phyloP scores from a whole-genome alignment of 1,140 invertebrate genomes.

The Apocrypta bakeri region DNA sequence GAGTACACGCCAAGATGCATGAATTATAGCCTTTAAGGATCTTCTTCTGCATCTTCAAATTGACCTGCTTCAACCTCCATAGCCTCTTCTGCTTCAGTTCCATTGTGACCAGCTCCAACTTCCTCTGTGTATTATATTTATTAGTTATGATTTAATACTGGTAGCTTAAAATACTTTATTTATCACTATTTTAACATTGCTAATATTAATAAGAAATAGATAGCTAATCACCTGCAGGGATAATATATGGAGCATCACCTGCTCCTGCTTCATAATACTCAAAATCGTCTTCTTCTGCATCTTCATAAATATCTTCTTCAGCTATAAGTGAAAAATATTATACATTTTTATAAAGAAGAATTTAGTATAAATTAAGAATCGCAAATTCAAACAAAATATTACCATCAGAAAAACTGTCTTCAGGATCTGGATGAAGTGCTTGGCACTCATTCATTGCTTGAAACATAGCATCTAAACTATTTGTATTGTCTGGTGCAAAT shows the following conservation, averaged over 20 bases:
- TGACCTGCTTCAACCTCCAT: conserved; percentile 75
- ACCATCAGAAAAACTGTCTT: conserved; percentile 76
- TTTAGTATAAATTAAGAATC: conserved; percentile 1
- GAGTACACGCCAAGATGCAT: conserved; percentile 57
- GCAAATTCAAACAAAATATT: conserved; percentile 26
- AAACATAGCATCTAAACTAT: conserved; percentile 79
- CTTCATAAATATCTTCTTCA: conserved; percentile 74
- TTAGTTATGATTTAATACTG: too few species aligned
- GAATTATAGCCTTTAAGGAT: conserved; percentile 63
- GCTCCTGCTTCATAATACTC: conserved; percentile 66
- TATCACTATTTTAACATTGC: too few species aligned
- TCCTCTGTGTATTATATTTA: conserved; percentile 58
- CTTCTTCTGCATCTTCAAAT: conserved; percentile 77
- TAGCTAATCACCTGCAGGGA: conserved; percentile 63
- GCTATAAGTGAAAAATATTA: conserved; percentile 54
- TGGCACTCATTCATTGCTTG: conserved; percentile 83
- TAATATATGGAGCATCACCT: conserved; percentile 66
- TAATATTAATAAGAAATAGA: background rate
- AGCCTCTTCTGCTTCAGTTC: conserved; percentile 67
- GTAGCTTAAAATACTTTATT: too few species aligned
- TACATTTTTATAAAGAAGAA: background rate
- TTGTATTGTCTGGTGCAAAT: conserved; percentile 80
- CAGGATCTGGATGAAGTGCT: conserved; percentile 79
- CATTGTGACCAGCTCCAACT: conserved; percentile 64
- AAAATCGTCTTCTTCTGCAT: conserved; percentile 72